Evolutionary conservation across 2,113 vertebrate genomes (phyloP), one percentile per base, ranked within the genome.

Genomic region (human (Homo sapiens)): DNA sequence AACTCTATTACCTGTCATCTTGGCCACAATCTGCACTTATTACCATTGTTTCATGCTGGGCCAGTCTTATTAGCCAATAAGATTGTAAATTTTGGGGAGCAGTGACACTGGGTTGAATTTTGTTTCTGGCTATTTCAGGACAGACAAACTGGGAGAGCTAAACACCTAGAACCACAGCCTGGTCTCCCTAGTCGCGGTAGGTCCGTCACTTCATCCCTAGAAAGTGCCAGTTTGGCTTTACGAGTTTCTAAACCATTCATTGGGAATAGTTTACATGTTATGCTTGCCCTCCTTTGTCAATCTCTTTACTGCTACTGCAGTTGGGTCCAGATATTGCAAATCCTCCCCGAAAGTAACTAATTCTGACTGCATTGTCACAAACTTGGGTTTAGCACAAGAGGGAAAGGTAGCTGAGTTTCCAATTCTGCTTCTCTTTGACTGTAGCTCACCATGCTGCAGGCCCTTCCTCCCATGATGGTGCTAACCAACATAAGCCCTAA

Each of bases 81-180:
- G 72, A 83, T 68, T 73, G 61, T 57, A 90, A 66, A 90, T 48
- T n/a, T 45, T 2, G 8, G 27, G 12, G n/a, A 30, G n/a, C 4
- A 87, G 12, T 40, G 6, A 57, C 16, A 68, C 30, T 23, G 55
- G 38, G 18, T n/a, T 79, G 38, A 75, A 83, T 75, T 95, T 94
- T 89, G 59, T 82, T 94, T 91, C 32, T 75, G 78, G 59, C 13
- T 95, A 52, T 94, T 95, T 95, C 61, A 64, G 64, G 23, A 32
- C 66, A 90, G 45, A 25, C 18, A 87, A 92, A 83, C 40, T 12
- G 12, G 45, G 38, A 66, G 27, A 88, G 4, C 61, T 75, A 78
- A 95, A 94, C 73, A 57, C 64, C 40, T 89, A 55, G 52, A 66
- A 64, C 32, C 50, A 83, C 9, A 59, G 6, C 70, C 61, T 72